phyloP scores from a whole-genome alignment of 1,140 invertebrate species.

The Odontomachus brunneus region DNA sequence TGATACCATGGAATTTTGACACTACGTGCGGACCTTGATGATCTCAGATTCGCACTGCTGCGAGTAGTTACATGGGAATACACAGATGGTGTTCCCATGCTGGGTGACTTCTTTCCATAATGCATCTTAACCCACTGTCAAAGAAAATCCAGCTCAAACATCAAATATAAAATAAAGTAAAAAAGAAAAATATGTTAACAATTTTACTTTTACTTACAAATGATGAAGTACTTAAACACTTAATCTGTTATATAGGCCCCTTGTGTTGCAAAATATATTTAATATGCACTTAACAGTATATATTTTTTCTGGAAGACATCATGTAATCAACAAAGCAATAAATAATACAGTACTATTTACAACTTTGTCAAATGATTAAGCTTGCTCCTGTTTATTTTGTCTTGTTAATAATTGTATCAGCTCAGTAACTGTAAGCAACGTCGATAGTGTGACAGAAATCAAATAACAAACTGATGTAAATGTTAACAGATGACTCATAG shows the following conservation, averaged over 20 bases:
- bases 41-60: slow-evolving; percentile 92
- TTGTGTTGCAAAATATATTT: neutral
- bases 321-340: neutral
- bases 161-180: neutral
- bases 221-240: neutral
- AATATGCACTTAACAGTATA: neutral
- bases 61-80: slow-evolving; percentile 93
- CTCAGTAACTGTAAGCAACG: neutral
- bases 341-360: neutral
- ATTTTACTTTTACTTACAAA: slow-evolving; percentile 23
- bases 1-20: slow-evolving; percentile 94
- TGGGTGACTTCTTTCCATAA: slow-evolving; percentile 89
- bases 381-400: neutral
- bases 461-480: neutral
- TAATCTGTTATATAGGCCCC: neutral
- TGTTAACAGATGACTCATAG: slow-evolving; percentile 1
- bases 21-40: slow-evolving; percentile 91
- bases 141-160: neutral
- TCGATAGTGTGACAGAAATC: neutral
- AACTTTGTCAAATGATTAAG: neutral
- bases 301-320: slow-evolving; percentile 18
- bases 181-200: neutral
- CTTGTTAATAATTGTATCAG: neutral
- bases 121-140: slow-evolving; percentile 83
- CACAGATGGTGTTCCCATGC: slow-evolving; percentile 93